Evolutionary conservation across 2,113 vertebrate genomes (phyloP), one percentile per base, ranked within the genome.

Genomic region (Python bivittatus): DNA sequence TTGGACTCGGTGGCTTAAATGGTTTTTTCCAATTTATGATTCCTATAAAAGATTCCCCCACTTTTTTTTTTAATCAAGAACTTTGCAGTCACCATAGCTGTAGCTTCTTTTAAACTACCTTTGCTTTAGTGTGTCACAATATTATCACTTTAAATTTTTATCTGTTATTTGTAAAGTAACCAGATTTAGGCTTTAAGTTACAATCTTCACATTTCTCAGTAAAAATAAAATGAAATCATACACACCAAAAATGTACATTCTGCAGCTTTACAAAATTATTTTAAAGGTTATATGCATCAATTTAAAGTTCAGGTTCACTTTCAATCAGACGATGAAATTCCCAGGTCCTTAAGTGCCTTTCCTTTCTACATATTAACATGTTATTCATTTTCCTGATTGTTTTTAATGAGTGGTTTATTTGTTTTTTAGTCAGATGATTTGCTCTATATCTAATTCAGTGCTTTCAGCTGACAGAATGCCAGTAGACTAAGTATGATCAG

Each of bases 351-450:
- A 53, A 48, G 7, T 48, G 23, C 44, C 27, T 84, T 38, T 58
- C 7, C 25, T 88, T 72, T 91, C 85, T 20, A 27, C 13, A n/a
- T 42, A 48, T 1, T 64, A 92, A 29, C 22, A 88, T 33, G 58
- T 6, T 2, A 6, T 85, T 5, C 90, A 64, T 83, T 20, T 83
- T 90, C 23, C 60, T 0, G 27, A 54, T 86, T 68, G 23, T 25
- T 22, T 58, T 20, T 56, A 27, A 84, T 61, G 52, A 57, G 11
- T 6, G 8, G 58, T 1, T 91, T 84, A 29, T 0, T 60, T 91
- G 64, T 91, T 20, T 90, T 89, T 60, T 29, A 84, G 25, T 58
- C 88, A 42, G n/a, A 42, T 91, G 85, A 92, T 88, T 44, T 93
- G 48, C 22, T 22, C 5, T 79, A 84, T 86, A 88, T 15, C 53